Conservation (phyloP, 2,888 invertebrate genomes). For the Andrena camellia region DNA sequence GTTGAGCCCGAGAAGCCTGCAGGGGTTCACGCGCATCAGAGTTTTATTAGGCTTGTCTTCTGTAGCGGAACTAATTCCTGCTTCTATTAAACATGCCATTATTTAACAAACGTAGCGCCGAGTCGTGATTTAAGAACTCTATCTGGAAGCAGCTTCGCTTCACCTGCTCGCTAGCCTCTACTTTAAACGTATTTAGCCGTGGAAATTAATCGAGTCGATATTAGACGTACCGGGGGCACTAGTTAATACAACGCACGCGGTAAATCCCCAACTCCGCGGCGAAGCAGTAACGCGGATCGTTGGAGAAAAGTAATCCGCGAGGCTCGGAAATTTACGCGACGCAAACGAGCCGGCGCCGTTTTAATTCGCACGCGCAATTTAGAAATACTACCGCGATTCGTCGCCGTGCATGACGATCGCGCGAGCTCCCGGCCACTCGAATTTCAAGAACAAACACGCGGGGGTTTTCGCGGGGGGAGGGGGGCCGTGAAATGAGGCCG, state of each 20-base stretch:
- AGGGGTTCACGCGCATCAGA: constrained; percentile 35
- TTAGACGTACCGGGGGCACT: too few relatives aligned
- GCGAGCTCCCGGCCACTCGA: constrained; percentile 15
- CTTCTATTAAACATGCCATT: not conserved
- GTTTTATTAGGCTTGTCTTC: constrained; percentile 15
- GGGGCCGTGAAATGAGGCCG: constrained; percentile 15
- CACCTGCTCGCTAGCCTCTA: too few relatives aligned
- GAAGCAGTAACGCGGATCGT: not conserved
- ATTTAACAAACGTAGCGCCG: not conserved
- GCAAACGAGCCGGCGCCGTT: not conserved
- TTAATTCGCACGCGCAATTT: constrained; percentile 22
- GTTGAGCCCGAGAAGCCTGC: constrained; percentile 8
- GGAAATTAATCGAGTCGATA: too few relatives aligned
- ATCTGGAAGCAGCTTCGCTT: too few relatives aligned
- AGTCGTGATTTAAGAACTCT: too few relatives aligned
- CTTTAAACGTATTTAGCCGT: too few relatives aligned
- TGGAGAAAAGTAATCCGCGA: constrained; percentile 1
- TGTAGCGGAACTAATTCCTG: not conserved
- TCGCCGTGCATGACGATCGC: constrained; percentile 7
- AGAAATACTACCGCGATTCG: constrained; percentile 22
- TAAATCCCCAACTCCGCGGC: too few relatives aligned
- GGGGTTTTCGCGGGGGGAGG: not conserved
- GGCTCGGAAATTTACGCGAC: not conserved
- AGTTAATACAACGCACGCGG: too few relatives aligned
- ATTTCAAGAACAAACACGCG: constrained; percentile 30